Evolutionary conservation across 2,113 vertebrate genomes (phyloP), one percentile per base, ranked within the genome.

Genomic region (Eubucco bourcierii): DNA sequence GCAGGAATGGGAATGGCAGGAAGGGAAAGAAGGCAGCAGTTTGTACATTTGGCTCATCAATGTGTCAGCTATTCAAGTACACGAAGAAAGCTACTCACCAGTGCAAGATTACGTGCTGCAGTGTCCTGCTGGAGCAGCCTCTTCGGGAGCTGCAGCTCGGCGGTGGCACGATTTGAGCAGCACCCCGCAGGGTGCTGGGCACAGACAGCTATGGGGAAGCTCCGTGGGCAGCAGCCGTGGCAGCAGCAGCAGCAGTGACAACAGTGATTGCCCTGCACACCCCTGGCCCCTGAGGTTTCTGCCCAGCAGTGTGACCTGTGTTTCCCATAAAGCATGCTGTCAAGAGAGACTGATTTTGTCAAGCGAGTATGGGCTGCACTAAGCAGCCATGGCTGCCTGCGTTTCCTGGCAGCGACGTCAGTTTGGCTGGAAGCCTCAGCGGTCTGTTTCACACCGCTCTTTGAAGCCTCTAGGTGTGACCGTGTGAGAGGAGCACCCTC

Each of bases 261-360:
- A 39, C 90, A 93, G 41, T 21, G 34, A 60, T 15, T 28, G 27
- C 37, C 58, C 31, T 37, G 91, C 4, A 2, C 15, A 20, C 31
- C 29, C 6, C 7, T 12, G 2, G 12, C 3, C 2, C 33, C 46
- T 27, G 55, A 39, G 44, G 33, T 17, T 80, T 91, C 83, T 18
- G 8, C 14, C 80, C 72, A 39, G 33, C 5, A 24, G 39, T 0
- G 3, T 23, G 27, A 18, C 53, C 20, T 52, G 74, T 46, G 31
- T 56, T 65, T 29, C 11, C 52, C 37, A 34, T 52, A 72, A 58
- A 95, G 75, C 33, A 88, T 50, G 8, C 77, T 92, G 53, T 98
- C 97, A 46, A 97, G 73, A 90, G 97, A 98, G 20, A 80, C 37
- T 10, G 97, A 96, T 79, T 91, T 97, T 74, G 39, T 88, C 78